Evolutionary conservation across 2,888 invertebrate species (phyloP).

Genomic region (Tetrapedia diversipes): DNA sequence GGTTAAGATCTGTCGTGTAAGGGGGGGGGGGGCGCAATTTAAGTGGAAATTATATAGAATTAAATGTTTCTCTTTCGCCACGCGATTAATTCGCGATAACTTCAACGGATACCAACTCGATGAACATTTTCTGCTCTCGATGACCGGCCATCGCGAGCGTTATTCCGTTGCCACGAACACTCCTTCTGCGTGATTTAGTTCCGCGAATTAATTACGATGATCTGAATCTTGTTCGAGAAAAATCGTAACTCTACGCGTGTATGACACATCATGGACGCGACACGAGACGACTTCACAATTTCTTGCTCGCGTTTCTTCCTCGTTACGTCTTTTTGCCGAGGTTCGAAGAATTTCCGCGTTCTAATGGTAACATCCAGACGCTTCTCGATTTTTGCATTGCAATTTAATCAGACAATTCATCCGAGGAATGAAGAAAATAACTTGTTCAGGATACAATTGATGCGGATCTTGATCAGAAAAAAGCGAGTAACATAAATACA

Average conservation of each 20-base stretch:
- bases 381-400: neutral
- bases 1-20: constrained; percentile 35
- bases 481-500: no score
- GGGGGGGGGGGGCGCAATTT: constrained; percentile 35
- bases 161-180: neutral
- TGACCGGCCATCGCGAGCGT: neutral
- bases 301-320: no score
- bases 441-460: no score
- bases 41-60: constrained; percentile 28
- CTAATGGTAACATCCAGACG: neutral
- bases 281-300: neutral
- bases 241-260: neutral
- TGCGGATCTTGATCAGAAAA: no score
- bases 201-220: constrained; percentile 19
- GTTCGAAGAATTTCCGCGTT: neutral
- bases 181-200: constrained; percentile 4
- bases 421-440: neutral
- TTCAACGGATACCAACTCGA: constrained; percentile 39
- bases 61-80: constrained; percentile 32
- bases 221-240: neutral
- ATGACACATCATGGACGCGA: neutral
- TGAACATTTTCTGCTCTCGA: constrained; percentile 14
- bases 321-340: neutral
- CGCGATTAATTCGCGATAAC: constrained; percentile 19
- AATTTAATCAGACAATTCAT: neutral